Evolutionary conservation across 2,888 invertebrate species (phyloP), one percentile per base, ranked within the genome.

Genomic region (Nasonovia ribisnigri): DNA sequence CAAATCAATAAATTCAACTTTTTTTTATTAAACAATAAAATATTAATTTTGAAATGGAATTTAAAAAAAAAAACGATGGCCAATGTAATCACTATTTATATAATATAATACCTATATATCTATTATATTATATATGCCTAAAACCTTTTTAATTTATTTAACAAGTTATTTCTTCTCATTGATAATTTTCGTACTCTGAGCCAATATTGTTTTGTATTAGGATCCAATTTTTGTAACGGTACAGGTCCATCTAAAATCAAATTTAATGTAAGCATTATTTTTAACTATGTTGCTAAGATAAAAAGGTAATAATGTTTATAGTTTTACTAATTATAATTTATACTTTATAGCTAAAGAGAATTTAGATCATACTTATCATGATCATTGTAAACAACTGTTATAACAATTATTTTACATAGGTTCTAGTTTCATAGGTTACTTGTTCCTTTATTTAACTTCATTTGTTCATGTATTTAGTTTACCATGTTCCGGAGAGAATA

Each of bases 171-270:
- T 95, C 97, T 96, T 60, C 96, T 96, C 95, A 97, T 96, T 60
- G 96, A 97, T 95, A 97, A 96, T 95, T 97, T 97, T 94, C 98
- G 96, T 60, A 98, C 96, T 94, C 97, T 96, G 95, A 97, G 96
- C 98, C 99, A 99, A 96, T 99, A 99, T 95, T 97, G 96, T 96
- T 97, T 97, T 24, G 97, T 97, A 95, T 97, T 96, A 8, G 98
- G 98, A 95, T 98, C 98, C 94, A 99, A 95, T 95, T 98, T 97
- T 94, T 97, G 97, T 1, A 99, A 95, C 11, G 96, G 96, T 11
- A 97, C 96, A 11, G 96, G 96, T 6, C 95, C 95, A 36, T 96
- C 95, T 96, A 91, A 24, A 93, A 91, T 51, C 20, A 51, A 88
- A 48, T 51, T 51, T 8, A 88, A 88, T 88, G 11, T 36, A 36